Base-by-base conservation (phyloP, 2,797 vertebrate species). In the Nyctalus aviator region DNA sequence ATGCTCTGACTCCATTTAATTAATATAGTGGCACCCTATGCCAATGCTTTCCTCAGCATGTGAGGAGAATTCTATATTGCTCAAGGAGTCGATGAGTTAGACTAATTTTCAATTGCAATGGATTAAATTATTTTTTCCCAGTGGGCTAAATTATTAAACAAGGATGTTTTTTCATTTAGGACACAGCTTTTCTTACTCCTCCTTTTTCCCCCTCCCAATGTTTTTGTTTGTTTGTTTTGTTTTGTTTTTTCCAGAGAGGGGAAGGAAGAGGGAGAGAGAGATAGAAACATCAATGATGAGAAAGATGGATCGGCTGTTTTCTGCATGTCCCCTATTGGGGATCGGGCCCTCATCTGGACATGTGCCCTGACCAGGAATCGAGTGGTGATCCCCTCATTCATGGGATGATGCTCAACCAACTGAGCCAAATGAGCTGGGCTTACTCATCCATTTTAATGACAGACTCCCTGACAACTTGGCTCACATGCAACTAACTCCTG, bases 401-500 rank as follows among this genome's bases (percentile, higher is more conserved):
- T 20, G 20, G 53, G 53, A 21, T 7, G 53, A 55, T 55, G 20
- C 53, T 55, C 53, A 55, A 55, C 50, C 6, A 53, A 53, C 53
- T 55, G 53, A 55, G 53, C 53, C 53, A 21, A 2, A 21, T 55
- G 53, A 55, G 6, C 20, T 20, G 50, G 50, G 18, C 50, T 77
- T 84, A 91, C 93, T 95, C 90, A 77, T 84, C 55, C 48, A 41
- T 35, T 55, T 91, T 78, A 90, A 91, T 87, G 84, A 93, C 44
- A 44, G 90, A 55, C 41, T 93, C 88, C 30, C 76, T 20, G 77
- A 62, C n/a, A 5, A 41, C 46, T 35, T 12, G 2, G 71, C 25
- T 71, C 69, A 12, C 6, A 23, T 0, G 10, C 44, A 15, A 12
- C 27, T 37, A 15, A 15, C 23, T 44, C 72, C 73, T 4, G 5